These are phyloP conservation scores for Quiscalus mexicanus DNA, from an alignment of 2,113 vertebrate genomes.

Conservation along the genomic window DNA sequence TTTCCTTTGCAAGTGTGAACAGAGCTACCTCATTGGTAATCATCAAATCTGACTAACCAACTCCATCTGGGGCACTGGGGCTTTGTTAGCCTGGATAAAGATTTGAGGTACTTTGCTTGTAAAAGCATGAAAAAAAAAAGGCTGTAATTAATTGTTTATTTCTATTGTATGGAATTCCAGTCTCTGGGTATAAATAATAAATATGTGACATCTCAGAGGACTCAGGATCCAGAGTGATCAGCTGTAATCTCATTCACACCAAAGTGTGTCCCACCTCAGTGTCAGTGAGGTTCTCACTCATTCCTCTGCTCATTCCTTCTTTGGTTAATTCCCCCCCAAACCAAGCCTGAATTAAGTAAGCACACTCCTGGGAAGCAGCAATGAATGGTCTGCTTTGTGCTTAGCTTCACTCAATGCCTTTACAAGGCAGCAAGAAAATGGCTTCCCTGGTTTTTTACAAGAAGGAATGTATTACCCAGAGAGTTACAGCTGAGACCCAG, in stretches of 20 bases:
- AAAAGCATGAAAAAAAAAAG: background rate
- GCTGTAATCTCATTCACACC: background rate
- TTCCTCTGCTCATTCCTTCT: background rate
- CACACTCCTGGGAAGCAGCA: background rate
- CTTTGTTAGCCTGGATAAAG: background rate
- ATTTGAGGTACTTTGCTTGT: background rate
- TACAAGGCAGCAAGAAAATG: background rate
- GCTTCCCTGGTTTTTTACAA: background rate
- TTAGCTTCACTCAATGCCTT: background rate
- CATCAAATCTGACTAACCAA: background rate
- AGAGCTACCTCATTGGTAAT: background rate
- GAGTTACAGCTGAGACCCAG: slow-evolving; percentile 8
- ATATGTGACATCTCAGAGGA: background rate
- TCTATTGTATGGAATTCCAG: background rate
- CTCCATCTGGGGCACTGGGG: background rate
- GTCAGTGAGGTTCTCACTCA: background rate
- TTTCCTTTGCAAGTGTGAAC: background rate
- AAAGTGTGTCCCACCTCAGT: background rate
- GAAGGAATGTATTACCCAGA: background rate
- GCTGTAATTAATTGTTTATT: slow-evolving; percentile 1
- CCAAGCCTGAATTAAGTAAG: background rate
- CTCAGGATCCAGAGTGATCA: background rate
- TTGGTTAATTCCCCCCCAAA: background rate
- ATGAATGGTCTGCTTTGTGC: background rate
- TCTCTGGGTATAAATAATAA: slow-evolving; percentile 4